phyloP scores from a whole-genome alignment of 1,140 invertebrate species.

The Apolygus lucorum region DNA sequence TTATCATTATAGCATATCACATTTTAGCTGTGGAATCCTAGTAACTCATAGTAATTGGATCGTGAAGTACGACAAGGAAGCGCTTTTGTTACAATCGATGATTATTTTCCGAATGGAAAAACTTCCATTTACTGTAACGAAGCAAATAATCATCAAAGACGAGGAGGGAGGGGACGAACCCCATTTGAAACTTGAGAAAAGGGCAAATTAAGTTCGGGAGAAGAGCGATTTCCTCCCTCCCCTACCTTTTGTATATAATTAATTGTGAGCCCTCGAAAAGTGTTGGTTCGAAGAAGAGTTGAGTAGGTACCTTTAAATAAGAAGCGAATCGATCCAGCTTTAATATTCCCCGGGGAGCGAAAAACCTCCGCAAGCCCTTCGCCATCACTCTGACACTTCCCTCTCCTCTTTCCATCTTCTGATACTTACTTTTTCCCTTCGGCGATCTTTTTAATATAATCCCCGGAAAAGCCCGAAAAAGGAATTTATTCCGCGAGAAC shows the following conservation, averaged over 20 bases:
- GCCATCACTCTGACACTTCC: too few relatives aligned
- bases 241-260: constrained; percentile 14
- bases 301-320: constrained; percentile 13
- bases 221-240: background rate
- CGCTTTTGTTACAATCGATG: too few relatives aligned
- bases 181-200: background rate
- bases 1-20: too few relatives aligned
- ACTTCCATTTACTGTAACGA: too few relatives aligned
- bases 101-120: too few relatives aligned
- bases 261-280: constrained; percentile 16
- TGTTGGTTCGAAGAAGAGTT: constrained; percentile 4
- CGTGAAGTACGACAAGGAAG: too few relatives aligned
- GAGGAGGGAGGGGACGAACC: too few relatives aligned
- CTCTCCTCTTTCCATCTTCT: background rate
- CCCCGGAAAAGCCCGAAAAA: background rate
- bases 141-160: background rate
- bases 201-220: background rate
- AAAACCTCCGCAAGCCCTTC: background rate
- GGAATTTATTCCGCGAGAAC: constrained; percentile 3
- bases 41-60: too few relatives aligned
- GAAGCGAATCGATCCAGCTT: constrained; percentile 16
- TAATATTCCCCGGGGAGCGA: constrained; percentile 15
- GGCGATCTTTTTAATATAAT: constrained; percentile 21
- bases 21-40: too few relatives aligned
- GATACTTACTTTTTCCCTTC: constrained; percentile 14